Evolutionary conservation across 1,140 invertebrate genomes (phyloP).

Genomic region (Lepeophtheirus salmonis): DNA sequence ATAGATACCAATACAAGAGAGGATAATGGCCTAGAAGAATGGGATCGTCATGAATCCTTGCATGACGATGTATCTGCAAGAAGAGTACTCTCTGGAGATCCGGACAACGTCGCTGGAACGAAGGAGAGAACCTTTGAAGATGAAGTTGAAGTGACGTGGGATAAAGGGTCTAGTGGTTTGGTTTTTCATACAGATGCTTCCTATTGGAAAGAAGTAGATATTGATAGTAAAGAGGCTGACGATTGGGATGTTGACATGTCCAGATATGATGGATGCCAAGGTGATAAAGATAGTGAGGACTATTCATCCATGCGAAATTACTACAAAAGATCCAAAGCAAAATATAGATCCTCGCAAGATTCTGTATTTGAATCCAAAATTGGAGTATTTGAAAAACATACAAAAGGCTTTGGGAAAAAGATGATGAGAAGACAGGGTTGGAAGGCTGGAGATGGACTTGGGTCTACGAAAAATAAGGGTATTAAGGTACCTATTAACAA

Average conservation of each 20-base stretch:
- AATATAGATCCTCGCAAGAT: constrained; percentile 21
- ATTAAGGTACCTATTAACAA: constrained; percentile 24
- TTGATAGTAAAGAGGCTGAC: constrained; percentile 40
- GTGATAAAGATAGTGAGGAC: constrained; percentile 33
- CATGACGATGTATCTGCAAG: constrained; percentile 36
- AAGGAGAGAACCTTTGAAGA: constrained; percentile 36
- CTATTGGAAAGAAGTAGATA: constrained; percentile 35
- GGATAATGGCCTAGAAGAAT: constrained; percentile 29
- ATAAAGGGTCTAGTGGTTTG: constrained; percentile 40
- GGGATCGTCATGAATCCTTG: constrained; percentile 37
- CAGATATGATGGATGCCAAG: constrained; percentile 32
- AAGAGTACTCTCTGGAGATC: neutral
- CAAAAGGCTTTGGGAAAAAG: constrained; percentile 32
- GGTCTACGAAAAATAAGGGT: constrained; percentile 24
- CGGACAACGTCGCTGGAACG: constrained; percentile 21
- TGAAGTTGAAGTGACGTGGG: constrained; percentile 40
- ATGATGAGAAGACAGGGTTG: constrained; percentile 37
- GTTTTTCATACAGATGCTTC: constrained; percentile 42
- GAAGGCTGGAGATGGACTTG: constrained; percentile 35
- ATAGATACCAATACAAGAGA: constrained; percentile 22
- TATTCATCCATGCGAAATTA: constrained; percentile 30
- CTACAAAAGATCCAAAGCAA: constrained; percentile 23
- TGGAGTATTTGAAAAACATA: constrained; percentile 33
- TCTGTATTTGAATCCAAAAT: constrained; percentile 22
- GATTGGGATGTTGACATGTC: constrained; percentile 42